Evolutionary conservation across 2,888 invertebrate genomes (phyloP).

Genomic region (Sphaeridia pumilis): DNA sequence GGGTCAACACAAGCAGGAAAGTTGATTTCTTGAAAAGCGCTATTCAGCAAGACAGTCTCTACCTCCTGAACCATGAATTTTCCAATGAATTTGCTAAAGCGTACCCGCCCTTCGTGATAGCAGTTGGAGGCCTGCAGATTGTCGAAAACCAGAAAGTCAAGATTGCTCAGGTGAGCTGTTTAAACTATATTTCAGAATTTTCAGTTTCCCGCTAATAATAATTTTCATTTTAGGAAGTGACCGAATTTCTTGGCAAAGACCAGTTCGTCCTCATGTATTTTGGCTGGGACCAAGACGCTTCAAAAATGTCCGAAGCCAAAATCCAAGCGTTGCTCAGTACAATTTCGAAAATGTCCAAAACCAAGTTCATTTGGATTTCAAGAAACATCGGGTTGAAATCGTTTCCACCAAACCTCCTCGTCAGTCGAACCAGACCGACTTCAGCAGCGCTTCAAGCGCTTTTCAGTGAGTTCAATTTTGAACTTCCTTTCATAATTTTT

Average conservation of each 20-base stretch:
- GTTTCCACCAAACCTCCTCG: not conserved
- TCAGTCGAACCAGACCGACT: not conserved
- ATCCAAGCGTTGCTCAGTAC: not conserved
- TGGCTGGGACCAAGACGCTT: not conserved
- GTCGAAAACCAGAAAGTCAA: not conserved
- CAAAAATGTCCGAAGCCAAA: not conserved
- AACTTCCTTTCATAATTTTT: not conserved
- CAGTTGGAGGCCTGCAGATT: constrained; percentile 4
- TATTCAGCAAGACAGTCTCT: not conserved
- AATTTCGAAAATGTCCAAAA: not conserved
- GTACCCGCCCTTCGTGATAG: constrained; percentile 3
- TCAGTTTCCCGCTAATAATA: not conserved
- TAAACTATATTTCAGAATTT: too few relatives aligned
- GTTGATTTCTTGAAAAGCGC: not conserved
- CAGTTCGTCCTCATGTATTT: not conserved
- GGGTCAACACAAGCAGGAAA: not conserved
- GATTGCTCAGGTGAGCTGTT: not conserved
- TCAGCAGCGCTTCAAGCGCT: not conserved
- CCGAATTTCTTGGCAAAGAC: not conserved
- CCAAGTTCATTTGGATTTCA: not conserved
- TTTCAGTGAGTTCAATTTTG: not conserved
- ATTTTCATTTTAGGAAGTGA: not conserved
- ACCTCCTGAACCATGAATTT: not conserved
- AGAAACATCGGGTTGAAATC: not conserved
- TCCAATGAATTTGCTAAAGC: not conserved